Base-by-base conservation (phyloP, 2,888 invertebrate species). In the Nebria salina region DNA sequence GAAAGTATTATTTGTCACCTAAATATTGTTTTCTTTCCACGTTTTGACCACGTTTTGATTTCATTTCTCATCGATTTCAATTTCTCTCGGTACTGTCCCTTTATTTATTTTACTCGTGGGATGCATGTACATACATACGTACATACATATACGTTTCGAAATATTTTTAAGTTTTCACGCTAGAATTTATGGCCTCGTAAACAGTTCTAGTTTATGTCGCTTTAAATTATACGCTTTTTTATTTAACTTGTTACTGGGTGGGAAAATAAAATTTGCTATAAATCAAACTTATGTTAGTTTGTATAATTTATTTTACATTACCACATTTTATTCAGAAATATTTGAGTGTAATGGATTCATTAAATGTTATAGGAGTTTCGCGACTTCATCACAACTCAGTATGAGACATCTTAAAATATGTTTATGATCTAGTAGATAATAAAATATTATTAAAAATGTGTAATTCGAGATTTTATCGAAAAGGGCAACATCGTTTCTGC, bases 1-100 rank as follows among this genome's bases (percentile, higher is more conserved):
- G 74, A 74, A 73, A 79, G 74, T 66, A 66, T 74, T 75, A 79
- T 79, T 79, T 79, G 73, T 79, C 79, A 79, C 74, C 73, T 73
- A 74, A 66, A 79, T 79, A 74, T 79, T 74, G 66, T 74, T 66
- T 79, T 79, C 66, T 79, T 75, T 79, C 68, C 5, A 73, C 75
- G 75, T 41, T 43, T 68, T 79, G 79, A 75, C 79, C 79, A 79
- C 75, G 79, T 79, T 79, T 79, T 65, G 72, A 15, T 73, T 74
- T 25, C 41, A 8, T 72, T 41, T 79, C 74, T 74, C 68, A 42
- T 79, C 54, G 74, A 74, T 79, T 74, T 75, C 79, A 79, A 79
- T 79, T 75, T 66, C 74, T 79, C 74, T 74, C 64, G 73, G 41
- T 66, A 74, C 54, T 79, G 79, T 79, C 79, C 41, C 74, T 65